phyloP scores from a whole-genome alignment of 2,888 invertebrate species.

The Epinotia ramella region DNA sequence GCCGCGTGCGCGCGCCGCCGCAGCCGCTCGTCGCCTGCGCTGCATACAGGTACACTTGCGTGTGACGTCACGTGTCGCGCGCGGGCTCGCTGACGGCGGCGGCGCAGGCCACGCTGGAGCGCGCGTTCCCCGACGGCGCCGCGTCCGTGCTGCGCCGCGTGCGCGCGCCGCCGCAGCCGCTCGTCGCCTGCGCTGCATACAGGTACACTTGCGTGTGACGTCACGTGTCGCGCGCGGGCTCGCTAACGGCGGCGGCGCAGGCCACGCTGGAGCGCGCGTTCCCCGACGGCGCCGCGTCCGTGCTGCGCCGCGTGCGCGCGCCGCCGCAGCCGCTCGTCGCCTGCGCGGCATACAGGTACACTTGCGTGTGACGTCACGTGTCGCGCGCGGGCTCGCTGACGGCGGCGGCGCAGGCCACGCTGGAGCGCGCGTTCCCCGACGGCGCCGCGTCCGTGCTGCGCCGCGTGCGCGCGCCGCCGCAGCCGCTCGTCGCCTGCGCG shows the following conservation, averaged over 20 bases:
- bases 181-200: constrained; percentile 91
- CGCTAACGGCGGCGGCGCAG: constrained; percentile 78
- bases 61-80: constrained; percentile 61
- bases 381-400: constrained; percentile 87
- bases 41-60: constrained; percentile 83
- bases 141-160: constrained; percentile 81
- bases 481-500: constrained; percentile 87
- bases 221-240: constrained; percentile 83
- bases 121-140: constrained; percentile 83
- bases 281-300: constrained; percentile 86
- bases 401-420: constrained; percentile 66
- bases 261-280: constrained; percentile 73
- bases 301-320: constrained; percentile 67
- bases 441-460: constrained; percentile 87
- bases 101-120: constrained; percentile 73
- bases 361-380: no score
- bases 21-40: constrained; percentile 87
- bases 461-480: constrained; percentile 51
- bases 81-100: constrained; percentile 77
- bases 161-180: constrained; percentile 50
- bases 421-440: constrained; percentile 72
- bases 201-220: constrained; percentile 54
- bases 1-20: constrained; percentile 51
- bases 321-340: constrained; percentile 71
- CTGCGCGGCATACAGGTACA: constrained; percentile 90